phyloP scores from a whole-genome alignment of 2,113 vertebrate species.

The Falcunculus frontatus region DNA sequence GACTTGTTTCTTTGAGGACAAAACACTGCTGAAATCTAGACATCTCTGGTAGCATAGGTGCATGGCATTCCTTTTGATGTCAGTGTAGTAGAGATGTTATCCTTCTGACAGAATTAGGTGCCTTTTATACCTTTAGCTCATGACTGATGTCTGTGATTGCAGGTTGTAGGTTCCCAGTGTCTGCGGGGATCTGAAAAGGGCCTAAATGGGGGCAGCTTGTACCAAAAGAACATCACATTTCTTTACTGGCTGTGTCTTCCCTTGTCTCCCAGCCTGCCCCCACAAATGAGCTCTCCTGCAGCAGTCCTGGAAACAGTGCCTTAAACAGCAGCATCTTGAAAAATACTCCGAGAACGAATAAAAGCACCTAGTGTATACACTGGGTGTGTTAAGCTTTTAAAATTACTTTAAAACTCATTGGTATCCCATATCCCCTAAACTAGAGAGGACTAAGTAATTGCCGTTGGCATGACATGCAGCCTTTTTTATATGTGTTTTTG shows the following conservation, averaged over 20 bases:
- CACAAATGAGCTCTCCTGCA: background rate
- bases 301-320: background rate
- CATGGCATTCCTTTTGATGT: conserved; percentile 31
- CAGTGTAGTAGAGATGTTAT: conserved; percentile 25
- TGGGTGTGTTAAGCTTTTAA: background rate
- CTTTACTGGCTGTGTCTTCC: background rate
- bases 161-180: background rate
- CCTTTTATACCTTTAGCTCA: conserved; percentile 4
- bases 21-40: conserved; percentile 34
- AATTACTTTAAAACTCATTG: background rate
- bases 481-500: background rate
- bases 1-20: conserved; percentile 51
- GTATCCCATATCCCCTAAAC: background rate
- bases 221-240: background rate
- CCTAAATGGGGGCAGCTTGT: background rate
- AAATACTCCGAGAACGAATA: background rate
- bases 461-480: background rate
- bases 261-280: background rate
- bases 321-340: background rate
- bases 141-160: conserved; percentile 17
- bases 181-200: background rate
- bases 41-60: conserved; percentile 2
- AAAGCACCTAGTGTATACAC: background rate
- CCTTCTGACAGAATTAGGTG: conserved; percentile 54
- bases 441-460: background rate